These are phyloP conservation scores for Lontra canadensis DNA, from an alignment of 2,113 vertebrate species.

Conservation along the genomic window DNA sequence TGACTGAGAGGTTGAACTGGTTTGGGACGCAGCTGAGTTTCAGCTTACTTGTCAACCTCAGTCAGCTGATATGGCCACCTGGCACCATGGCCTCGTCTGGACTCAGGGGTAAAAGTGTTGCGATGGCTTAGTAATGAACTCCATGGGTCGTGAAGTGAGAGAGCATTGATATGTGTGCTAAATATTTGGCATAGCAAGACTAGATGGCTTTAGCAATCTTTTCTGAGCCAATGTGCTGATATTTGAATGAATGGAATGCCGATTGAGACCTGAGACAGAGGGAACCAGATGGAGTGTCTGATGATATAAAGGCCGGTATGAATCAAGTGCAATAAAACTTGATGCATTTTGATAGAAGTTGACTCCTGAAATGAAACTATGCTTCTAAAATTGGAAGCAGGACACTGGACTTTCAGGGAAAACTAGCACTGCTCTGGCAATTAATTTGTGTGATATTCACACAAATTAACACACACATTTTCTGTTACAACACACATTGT, in stretches of 20 bases:
- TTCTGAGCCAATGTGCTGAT: neutral
- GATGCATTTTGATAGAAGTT: neutral
- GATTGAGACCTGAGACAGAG: neutral
- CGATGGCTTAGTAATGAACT: neutral
- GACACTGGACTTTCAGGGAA: neutral
- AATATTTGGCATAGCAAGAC: slow-evolving; percentile 24
- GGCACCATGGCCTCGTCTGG: neutral
- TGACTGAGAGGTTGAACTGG: neutral
- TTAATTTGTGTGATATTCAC: neutral
- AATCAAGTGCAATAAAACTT: neutral
- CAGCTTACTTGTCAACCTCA: neutral
- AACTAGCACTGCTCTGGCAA: neutral
- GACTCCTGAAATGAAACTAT: neutral
- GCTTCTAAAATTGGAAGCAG: neutral
- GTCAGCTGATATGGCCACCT: neutral
- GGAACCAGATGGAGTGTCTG: neutral
- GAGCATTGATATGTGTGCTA: neutral
- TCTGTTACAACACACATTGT: no score
- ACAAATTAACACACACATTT: no score
- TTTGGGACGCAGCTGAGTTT: neutral
- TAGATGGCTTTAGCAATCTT: neutral
- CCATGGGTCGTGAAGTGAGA: neutral
- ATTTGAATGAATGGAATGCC: slow-evolving; percentile 18
- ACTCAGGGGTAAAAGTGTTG: neutral
- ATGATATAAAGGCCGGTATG: neutral